Base-by-base conservation (phyloP, 92 coral and sea anemone genomes). In the Muricea muricata region DNA sequence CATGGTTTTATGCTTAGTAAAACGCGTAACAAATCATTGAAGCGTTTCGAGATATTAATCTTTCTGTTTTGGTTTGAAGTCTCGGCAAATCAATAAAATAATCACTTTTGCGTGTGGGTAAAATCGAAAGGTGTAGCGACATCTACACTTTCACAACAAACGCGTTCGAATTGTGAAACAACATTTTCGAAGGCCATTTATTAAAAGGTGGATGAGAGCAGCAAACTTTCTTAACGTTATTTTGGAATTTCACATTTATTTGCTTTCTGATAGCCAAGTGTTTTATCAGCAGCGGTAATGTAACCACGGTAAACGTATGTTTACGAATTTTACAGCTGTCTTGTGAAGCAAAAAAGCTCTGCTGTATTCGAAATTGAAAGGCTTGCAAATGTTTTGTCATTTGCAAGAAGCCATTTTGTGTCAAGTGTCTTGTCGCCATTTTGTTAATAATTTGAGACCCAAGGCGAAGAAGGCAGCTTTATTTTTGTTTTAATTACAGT, bases 301-400 rank as follows among this genome's bases (percentile, higher is more conserved):
- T 32, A 48, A 54, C 45, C 37, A 28, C 41, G 80, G 26, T 7
- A 48, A 48, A 52, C 80, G 37, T 75, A 39, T 75, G 65, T 75
- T 75, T 35, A 32, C 42, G 41, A 48, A 45, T 48, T 24, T 32
- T 75, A 48, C 80, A 75, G 80, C 80, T 75, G 80, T 7, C 70
- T 63, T 52, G 60, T 25, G 23, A 52, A 20, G 20, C 60, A 25
- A 52, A 18, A 52, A 18, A 25, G n/a, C n/a, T n/a, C 60, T 52
- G 23, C 8, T 52, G 20, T 2, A 52, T 52, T 52, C 60, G 6
- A 52, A 52, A 25, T 18, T 17, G 60, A 52, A 52, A 17, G 23
- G 26, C 60, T 37, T 4, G 4, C 4, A 37, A 37, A 9, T 37
- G 4, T 52, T 1, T 9, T 25, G 18, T 10, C 60, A 52, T 18